These are phyloP conservation scores for Odontocerum albicorne DNA, from an alignment of 2,888 invertebrate genomes.

Conservation along the genomic window DNA sequence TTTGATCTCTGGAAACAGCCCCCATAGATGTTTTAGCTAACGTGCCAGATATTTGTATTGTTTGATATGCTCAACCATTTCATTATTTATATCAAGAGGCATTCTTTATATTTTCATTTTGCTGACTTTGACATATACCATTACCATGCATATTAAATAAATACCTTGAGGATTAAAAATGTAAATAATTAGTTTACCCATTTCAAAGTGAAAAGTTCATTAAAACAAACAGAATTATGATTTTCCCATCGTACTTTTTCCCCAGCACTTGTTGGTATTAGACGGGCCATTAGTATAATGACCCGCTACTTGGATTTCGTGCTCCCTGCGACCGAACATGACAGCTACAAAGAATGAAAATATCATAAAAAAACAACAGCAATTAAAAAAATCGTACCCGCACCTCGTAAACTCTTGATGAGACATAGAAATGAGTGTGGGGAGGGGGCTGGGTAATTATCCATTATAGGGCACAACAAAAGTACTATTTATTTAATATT, in stretches of 20 bases:
- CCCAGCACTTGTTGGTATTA: conserved; percentile 24
- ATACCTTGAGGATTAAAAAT: not conserved
- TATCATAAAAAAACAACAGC: conserved; percentile 35
- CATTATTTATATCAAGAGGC: too few relatives aligned
- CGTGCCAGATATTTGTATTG: too few relatives aligned
- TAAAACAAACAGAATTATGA: not conserved
- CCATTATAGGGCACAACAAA: too few relatives aligned
- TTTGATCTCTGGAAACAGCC: too few relatives aligned
- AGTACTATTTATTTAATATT: too few relatives aligned
- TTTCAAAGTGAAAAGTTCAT: not conserved
- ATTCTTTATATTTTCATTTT: too few relatives aligned
- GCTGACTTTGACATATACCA: too few relatives aligned
- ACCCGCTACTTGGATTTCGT: conserved; percentile 22
- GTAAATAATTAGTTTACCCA: not conserved
- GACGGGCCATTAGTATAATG: conserved; percentile 34
- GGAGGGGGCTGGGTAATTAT: conserved; percentile 24
- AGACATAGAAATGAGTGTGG: conserved; percentile 35
- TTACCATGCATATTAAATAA: too few relatives aligned
- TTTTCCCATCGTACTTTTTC: too few relatives aligned
- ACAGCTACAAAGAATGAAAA: conserved; percentile 36
- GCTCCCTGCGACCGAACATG: conserved; percentile 29
- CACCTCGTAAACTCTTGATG: conserved; percentile 36
- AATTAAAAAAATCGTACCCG: conserved; percentile 37
- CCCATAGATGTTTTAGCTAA: too few relatives aligned
- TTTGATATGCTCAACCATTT: too few relatives aligned